Evolutionary conservation across 2,888 invertebrate species (phyloP), one percentile per base, ranked within the genome.

Genomic region (Synanthedon andrenaeformis): DNA sequence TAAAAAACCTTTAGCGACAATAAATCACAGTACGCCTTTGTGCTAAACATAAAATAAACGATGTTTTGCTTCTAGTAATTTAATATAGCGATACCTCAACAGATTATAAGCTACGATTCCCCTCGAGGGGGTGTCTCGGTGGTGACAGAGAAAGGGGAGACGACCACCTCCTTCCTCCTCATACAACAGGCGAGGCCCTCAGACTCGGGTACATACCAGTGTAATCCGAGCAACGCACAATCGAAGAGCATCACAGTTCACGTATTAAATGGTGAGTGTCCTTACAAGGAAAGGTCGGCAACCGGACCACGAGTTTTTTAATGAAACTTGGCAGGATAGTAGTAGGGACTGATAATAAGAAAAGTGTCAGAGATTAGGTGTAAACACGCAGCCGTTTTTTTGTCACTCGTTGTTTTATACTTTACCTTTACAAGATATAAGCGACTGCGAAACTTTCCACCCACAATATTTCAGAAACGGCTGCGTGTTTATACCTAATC

Each of bases 101-200:
- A 96, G 96, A 96, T 96, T 83, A 96, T 97, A 84, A 96, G 95
- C 90, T 97, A 96, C 87, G 96, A 96, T 79, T 96, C 96, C 56
- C 93, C 93, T 53, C 90, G 96, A 63, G 96, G 96, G 52, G 96
- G 96, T 51, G 95, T 97, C 52, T 95, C 95, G 58, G 96, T 96
- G 56, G 93, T 96, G 62, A 96, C 96, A 56, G 96, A 96, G 82
- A 94, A 96, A 76, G 95, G 96, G 54, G 95, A 95, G 81, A 95
- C 93, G 54, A 96, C 96, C 60, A 94, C 94, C 63, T 96, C 96
- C 64, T 96, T 95, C 82, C 90, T 97, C 64, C 90, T 96, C 67
- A 95, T 96, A 71, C 95, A 96, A 87, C 93, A 92, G 76, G 96
- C 96, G 54, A 90, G 92, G 74, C 93, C 95, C 55, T 90, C 94